phyloP scores from a whole-genome alignment of 2,797 vertebrate species.

The Macropodus opercularis region DNA sequence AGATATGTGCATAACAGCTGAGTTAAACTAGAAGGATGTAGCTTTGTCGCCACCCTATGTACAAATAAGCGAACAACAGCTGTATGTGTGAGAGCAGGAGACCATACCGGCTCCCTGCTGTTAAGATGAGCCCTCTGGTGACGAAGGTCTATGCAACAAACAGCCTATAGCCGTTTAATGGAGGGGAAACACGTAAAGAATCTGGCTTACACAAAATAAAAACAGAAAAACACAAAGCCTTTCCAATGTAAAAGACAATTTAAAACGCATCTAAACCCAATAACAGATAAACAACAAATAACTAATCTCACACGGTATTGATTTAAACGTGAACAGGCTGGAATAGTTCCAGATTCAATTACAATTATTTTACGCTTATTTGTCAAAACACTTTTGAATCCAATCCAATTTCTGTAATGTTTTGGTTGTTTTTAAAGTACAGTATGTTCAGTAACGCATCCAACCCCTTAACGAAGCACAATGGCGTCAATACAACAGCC shows the following conservation, averaged over 20 bases:
- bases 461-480: too few species aligned
- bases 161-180: background rate
- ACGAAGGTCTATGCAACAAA: constrained; percentile 22
- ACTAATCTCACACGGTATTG: too few species aligned
- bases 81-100: background rate
- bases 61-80: constrained; percentile 21
- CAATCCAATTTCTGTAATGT: too few species aligned
- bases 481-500: too few species aligned
- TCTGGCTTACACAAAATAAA: background rate
- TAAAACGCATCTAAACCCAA: background rate
- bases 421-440: too few species aligned
- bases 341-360: too few species aligned
- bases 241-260: background rate
- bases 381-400: too few species aligned
- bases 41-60: constrained; percentile 61
- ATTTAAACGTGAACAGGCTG: too few species aligned
- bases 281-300: too few species aligned
- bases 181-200: background rate
- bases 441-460: too few species aligned
- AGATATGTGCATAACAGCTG: too few species aligned
- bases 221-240: constrained; percentile 1
- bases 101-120: background rate
- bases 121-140: constrained; percentile 55
- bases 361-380: too few species aligned
- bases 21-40: background rate